phyloP scores from a whole-genome alignment of 2,888 invertebrate species.

The Euplexia lucipara region DNA sequence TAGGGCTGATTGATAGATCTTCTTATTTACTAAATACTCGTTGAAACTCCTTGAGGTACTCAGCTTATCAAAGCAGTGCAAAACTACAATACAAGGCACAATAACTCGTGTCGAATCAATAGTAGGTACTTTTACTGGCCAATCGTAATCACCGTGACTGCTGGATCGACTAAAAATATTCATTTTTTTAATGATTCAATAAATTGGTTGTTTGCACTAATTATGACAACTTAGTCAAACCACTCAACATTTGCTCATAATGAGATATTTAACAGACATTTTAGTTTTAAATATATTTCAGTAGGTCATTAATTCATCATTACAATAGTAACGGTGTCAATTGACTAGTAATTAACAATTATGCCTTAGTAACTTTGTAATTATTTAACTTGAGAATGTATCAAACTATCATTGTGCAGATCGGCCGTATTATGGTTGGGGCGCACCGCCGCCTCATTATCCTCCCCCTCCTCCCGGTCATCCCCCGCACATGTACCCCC shows the following conservation, averaged over 20 bases:
- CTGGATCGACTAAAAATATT: background rate
- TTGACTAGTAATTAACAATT: background rate
- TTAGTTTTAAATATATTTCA: background rate
- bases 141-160: conserved; percentile 27
- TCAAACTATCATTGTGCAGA: conserved; percentile 73
- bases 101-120: conserved; percentile 26
- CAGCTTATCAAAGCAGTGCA: conserved; percentile 33
- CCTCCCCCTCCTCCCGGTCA: conserved; percentile 67
- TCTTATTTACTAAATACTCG: conserved; percentile 1
- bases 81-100: conserved; percentile 14
- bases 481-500: conserved; percentile 65
- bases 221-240: conserved; percentile 4
- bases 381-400: conserved; percentile 30
- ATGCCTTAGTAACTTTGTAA: background rate
- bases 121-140: conserved; percentile 12
- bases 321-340: background rate
- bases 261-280: conserved; percentile 4
- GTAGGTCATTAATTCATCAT: background rate
- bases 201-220: conserved; percentile 14
- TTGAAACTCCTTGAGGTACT: conserved; percentile 12
- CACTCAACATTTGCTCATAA: background rate
- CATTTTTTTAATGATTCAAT: conserved; percentile 6
- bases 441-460: conserved; percentile 70
- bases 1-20: background rate
- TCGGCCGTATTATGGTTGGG: conserved; percentile 85